Conservation (phyloP, 2,888 invertebrate species). For the Yponomeuta malinellus region DNA sequence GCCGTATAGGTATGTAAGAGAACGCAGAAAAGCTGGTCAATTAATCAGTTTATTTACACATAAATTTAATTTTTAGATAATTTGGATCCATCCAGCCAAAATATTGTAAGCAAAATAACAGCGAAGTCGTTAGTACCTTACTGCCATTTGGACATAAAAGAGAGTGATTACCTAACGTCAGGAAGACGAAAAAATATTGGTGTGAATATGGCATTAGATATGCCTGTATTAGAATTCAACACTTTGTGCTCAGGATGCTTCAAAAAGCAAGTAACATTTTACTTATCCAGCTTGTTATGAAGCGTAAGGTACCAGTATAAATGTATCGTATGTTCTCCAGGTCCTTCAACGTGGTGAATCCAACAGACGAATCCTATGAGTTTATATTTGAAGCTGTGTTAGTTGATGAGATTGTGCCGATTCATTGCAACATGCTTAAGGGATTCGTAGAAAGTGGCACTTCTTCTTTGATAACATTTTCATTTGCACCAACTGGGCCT, state of each 20-base stretch:
- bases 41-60: too few relatives aligned
- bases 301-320: neutral
- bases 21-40: neutral
- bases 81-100: constrained; percentile 71
- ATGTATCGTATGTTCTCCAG: constrained; percentile 44
- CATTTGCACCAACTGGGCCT: constrained; percentile 77
- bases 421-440: constrained; percentile 76
- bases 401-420: constrained; percentile 60
- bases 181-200: constrained; percentile 55
- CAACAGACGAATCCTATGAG: constrained; percentile 76
- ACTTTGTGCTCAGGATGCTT: constrained; percentile 78
- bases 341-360: constrained; percentile 79
- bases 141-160: constrained; percentile 81
- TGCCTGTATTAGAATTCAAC: constrained; percentile 79
- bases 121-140: constrained; percentile 80
- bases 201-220: constrained; percentile 57
- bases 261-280: constrained; percentile 50
- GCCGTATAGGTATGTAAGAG: constrained; percentile 46
- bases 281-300: too few relatives aligned
- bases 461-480: constrained; percentile 76
- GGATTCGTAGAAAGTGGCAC: constrained; percentile 78
- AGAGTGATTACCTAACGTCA: constrained; percentile 78
- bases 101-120: constrained; percentile 66
- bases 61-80: constrained; percentile 42
- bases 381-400: constrained; percentile 75